These are phyloP conservation scores for Eupithecia centaureata DNA, from an alignment of 2,888 invertebrate genomes.

Conservation along the genomic window DNA sequence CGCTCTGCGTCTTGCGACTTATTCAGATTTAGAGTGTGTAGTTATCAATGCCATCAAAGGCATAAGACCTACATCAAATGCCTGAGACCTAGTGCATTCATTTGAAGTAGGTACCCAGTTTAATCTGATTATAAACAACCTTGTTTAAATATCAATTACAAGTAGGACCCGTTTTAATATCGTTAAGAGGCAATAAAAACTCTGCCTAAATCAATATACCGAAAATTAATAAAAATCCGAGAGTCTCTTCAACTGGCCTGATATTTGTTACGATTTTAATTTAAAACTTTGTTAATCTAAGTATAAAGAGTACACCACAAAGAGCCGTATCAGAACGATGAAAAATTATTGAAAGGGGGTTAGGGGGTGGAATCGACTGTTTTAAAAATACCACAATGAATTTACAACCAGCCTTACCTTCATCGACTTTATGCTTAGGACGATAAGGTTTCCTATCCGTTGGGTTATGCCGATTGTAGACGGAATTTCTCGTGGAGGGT, in stretches of 20 bases:
- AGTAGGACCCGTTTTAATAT: conserved; percentile 24
- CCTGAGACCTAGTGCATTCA: not conserved
- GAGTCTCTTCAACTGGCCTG: conserved; percentile 54
- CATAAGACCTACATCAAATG: not conserved
- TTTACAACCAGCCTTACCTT: conserved; percentile 42
- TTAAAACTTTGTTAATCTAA: conserved; percentile 84
- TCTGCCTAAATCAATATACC: conserved; percentile 40
- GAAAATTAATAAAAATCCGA: conserved; percentile 49
- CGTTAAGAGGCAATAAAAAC: conserved; percentile 33
- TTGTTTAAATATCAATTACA: not conserved
- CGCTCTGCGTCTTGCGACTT: too few relatives aligned
- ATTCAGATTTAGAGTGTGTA: too few relatives aligned
- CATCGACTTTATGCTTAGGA: conserved; percentile 30
- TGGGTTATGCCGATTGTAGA: conserved; percentile 34
- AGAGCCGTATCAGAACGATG: conserved; percentile 82
- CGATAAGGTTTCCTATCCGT: conserved; percentile 45
- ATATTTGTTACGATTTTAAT: conserved; percentile 80
- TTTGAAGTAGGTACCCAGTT: not conserved
- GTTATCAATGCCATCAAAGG: not conserved
- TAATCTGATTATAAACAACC: not conserved
- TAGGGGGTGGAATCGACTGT: conserved; percentile 74
- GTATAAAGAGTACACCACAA: conserved; percentile 78
- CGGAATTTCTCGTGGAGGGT: conserved; percentile 65
- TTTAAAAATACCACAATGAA: conserved; percentile 63
- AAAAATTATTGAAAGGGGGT: conserved; percentile 84